Conservation (phyloP, 2,888 invertebrate genomes). For the Drosophila conformis region DNA sequence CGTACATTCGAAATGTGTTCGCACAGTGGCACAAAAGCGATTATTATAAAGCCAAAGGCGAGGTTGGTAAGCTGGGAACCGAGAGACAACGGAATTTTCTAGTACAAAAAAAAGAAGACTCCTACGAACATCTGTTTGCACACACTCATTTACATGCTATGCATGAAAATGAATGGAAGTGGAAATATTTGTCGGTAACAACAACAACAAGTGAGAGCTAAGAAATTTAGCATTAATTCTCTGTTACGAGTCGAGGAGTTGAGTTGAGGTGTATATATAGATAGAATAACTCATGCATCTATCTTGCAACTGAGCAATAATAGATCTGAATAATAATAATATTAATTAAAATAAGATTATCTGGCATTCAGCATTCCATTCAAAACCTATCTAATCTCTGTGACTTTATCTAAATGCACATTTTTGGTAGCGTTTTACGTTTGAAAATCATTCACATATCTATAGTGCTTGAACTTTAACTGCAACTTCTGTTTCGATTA, state of each 20-base stretch:
- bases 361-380: neutral
- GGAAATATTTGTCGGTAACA: conserved; percentile 33
- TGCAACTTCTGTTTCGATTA: neutral
- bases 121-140: conserved; percentile 14
- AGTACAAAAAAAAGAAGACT: conserved; percentile 11
- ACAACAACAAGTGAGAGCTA: conserved; percentile 31
- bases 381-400: conserved; percentile 12
- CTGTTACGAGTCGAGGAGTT: neutral
- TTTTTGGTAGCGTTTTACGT: neutral
- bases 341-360: neutral
- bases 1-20: conserved; percentile 76
- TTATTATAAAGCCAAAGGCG: conserved; percentile 34
- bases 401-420: conserved; percentile 9
- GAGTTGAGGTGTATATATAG: conserved; percentile 1
- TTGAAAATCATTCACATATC: conserved; percentile 7
- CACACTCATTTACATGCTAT: conserved; percentile 32
- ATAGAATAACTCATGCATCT: too few species aligned
- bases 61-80: conserved; percentile 30
- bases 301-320: too few species aligned
- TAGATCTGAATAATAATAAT: neutral
- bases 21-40: conserved; percentile 66
- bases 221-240: conserved; percentile 11
- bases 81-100: conserved; percentile 50
- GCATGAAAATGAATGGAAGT: conserved; percentile 48
- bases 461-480: neutral